Base-by-base conservation (phyloP, 2,888 invertebrate genomes). In the Ditula angustiorana region DNA sequence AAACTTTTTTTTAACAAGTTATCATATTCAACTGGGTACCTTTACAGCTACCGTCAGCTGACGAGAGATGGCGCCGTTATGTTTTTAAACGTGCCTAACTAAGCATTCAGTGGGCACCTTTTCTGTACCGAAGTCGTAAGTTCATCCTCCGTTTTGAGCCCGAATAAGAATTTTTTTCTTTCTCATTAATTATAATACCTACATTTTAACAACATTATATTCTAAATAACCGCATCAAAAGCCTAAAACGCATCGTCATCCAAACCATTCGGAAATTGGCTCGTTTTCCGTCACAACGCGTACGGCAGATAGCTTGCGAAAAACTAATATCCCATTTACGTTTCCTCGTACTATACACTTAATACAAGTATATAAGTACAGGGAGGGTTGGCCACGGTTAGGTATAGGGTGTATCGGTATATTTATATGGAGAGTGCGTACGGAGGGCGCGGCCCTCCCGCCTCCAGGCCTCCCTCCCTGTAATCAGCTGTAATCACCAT, bases 401-500 rank as follows among this genome's bases (percentile, higher is more conserved):
- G 80, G 79, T 81, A 79, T 78, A 84, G 83, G 80, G 86, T 83
- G 87, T 90, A 90, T 89, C 88, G 87, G 86, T 86, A 87, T 90
- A 90, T 92, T 91, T 92, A 87, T 89, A 86, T 88, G 88, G 85
- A 82, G 89, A 86, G 87, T 88, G 90, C 87, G 90, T 88, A 76
- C 78, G 78, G 83, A 86, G 90, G 87, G 82, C 68, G 80, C 73
- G 71, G 70, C 71, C 61, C 67, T 64, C 62, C 69, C 71, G 62
- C 71, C 64, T 67, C 68, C 69, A 70, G 71, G 67, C 52, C 78
- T 79, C 82, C 79, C 87, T 76, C 85, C 85, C 88, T 88, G 90
- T 92, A 92, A 92, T 92, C 92, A 92, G 88, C 83, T 88, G 88
- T 92, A 92, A 92, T 92, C 92, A 92, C 90, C 92, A 92, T 92